These are phyloP conservation scores for Proctacanthus coquilletti DNA, from an alignment of 1,140 invertebrate genomes.

Conservation along the genomic window DNA sequence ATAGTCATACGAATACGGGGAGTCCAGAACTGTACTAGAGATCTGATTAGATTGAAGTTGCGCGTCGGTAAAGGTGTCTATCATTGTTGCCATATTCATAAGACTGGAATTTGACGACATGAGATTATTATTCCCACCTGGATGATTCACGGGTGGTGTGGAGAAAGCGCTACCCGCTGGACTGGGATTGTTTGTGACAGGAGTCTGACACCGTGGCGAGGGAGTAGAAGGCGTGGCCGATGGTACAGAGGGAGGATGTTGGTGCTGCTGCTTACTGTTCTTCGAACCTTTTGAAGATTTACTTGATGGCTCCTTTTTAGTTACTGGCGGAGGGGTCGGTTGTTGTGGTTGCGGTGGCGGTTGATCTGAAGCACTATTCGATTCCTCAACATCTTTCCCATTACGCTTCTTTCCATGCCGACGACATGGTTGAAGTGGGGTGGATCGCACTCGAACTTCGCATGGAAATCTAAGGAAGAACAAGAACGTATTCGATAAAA, in stretches of 20 bases:
- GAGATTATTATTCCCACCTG: slow-evolving; percentile 15
- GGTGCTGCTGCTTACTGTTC: slow-evolving; percentile 13
- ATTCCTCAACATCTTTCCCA: slow-evolving; percentile 38
- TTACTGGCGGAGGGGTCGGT: slow-evolving; percentile 18
- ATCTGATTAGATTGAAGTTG: slow-evolving; percentile 67
- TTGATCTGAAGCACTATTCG: slow-evolving; percentile 8
- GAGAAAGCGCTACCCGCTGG: slow-evolving; percentile 27
- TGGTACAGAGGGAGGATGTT: slow-evolving; percentile 17
- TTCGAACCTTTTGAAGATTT: slow-evolving; percentile 7
- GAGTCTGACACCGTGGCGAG: slow-evolving; percentile 31
- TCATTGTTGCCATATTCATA: slow-evolving; percentile 54
- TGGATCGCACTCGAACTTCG: slow-evolving; percentile 68
- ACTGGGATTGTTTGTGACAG: slow-evolving; percentile 26
- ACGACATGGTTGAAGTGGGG: slow-evolving; percentile 66
- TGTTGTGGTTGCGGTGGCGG: slow-evolving; percentile 15
- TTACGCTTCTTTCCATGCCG: slow-evolving; percentile 64
- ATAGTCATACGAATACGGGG: slow-evolving; percentile 50
- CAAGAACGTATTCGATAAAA: not conserved
- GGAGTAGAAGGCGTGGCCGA: slow-evolving; percentile 30
- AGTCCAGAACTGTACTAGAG: slow-evolving; percentile 62
- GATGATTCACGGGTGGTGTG: slow-evolving; percentile 20
- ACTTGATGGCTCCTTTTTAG: not conserved
- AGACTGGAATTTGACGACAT: slow-evolving; percentile 38
- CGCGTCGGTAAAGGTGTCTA: slow-evolving; percentile 54
- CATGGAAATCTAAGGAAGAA: slow-evolving; percentile 48